Evolutionary conservation across 2,797 vertebrate genomes (phyloP), one percentile per base, ranked within the genome.

Genomic region (Galagoides demidoff): DNA sequence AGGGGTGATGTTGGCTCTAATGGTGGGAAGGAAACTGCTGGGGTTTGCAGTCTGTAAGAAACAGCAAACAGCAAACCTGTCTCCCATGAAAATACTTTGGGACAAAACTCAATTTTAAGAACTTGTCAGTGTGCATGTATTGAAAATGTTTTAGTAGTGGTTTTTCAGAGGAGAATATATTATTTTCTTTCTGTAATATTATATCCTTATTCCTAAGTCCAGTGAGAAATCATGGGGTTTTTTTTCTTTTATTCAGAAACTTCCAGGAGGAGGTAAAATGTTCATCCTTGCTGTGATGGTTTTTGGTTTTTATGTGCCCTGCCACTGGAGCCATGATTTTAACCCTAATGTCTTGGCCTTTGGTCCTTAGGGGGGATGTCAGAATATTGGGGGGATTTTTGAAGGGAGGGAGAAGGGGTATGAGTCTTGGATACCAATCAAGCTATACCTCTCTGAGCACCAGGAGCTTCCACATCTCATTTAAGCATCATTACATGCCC

Each of bases 11-110:
- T 45, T 59, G 52, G n/a, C 29, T 57, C 27, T n/a, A 12, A 25
- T 0, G 4, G 61, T 27, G 52, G 59, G 43, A 25, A 57, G 74
- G 68, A 81, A 55, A 19, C 2, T 4, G 5, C 85, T 29, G n/a
- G 86, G 3, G 9, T n/a, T 68, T 37, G 61, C 25, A n/a, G 23
- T 4, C 27, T 7, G 16, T 31, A 13, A 55, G 20, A 27, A 55
- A n/a, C 0, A 0, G 0, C 4, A 82, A 29, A 23, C 29, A 3
- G 19, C 61, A 39, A 37, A 9, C 14, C 0, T 2, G 9, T 59
- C 22, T 34, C 29, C 68, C n/a, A 8, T 3, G 49, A 66, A 68
- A 85, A 16, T 34, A 78, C 59, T 68, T 78, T 11, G 13, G 3
- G 14, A 5, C 22, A 34, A 14, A 49, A 29, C 37, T 55, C 19